Base-by-base conservation (phyloP, 2,888 invertebrate species). In the Aricia artaxerxes region DNA sequence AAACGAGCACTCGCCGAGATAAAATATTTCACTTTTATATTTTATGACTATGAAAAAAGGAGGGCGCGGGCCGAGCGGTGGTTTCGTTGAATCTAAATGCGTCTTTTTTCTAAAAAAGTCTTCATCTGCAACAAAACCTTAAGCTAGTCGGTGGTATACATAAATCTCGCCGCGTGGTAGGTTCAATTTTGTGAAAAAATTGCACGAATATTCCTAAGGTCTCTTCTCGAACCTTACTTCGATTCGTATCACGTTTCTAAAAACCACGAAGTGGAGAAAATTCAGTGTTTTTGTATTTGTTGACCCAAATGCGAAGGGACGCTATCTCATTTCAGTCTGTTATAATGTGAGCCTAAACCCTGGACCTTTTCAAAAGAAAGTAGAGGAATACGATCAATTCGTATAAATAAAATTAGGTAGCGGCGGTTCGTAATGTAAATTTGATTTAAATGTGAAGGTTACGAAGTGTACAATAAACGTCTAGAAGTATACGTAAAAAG, bases 171-270 rank as follows among this genome's bases (percentile, higher is more conserved):
- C 86, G 86, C 88, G 89, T 64, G 40, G 86, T 86, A 85, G 88
- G 89, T 89, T 91, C 88, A 91, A 90, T 91, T 90, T 90, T 87
- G 88, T 89, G 90, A 89, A 88, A 90, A 90, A 91, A 90, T 91
- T 89, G 88, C 87, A 85, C 87, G 87, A 84, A 85, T 86, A 85
- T 87, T 87, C 85, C 85, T 85, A 83, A 83, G 83, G 83, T 82
- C 82, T 83, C 83, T 83, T 83, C 83, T 85, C 84, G 85, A 83
- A 85, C 84, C 84, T 84, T 83, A 83, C 85, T 84, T 83, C 84
- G 87, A 92, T 91, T 90, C 90, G 78, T 84, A 88, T 89, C 91
- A 91, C 91, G 90, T 91, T 84, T 83, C 83, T 80, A 83, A 84
- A 86, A 86, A 76, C 85, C 87, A 86, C 85, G 86, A 86, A 85